Evolutionary conservation across 1,140 invertebrate genomes (phyloP).

Genomic region (Choristoneura fumiferana): DNA sequence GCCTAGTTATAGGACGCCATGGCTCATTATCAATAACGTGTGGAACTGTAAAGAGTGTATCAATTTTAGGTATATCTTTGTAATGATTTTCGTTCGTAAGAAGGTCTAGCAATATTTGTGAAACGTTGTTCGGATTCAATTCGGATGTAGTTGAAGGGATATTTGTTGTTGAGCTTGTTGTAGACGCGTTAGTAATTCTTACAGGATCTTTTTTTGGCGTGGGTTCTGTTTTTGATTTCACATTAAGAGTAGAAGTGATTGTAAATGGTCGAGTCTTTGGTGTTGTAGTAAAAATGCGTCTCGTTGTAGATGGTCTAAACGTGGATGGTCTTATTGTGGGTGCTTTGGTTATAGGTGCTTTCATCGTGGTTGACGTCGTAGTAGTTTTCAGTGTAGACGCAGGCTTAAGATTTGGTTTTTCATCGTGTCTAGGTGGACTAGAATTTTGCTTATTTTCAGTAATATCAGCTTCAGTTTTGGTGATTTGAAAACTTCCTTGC

Average conservation of each 20-base stretch:
- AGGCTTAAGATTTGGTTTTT: conserved; percentile 66
- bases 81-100: conserved; percentile 70
- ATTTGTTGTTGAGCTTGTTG: conserved; percentile 44
- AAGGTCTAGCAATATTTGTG: conserved; percentile 61
- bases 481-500: conserved; percentile 81
- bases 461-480: conserved; percentile 81
- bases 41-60: conserved; percentile 73
- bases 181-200: conserved; percentile 55
- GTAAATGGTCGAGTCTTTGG: conserved; percentile 58
- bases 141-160: conserved; percentile 42
- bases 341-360: conserved; percentile 30
- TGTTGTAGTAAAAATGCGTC: conserved; percentile 46
- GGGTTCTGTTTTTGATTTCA: conserved; percentile 58
- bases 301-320: conserved; percentile 58
- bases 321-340: conserved; percentile 52
- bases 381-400: conserved; percentile 44
- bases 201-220: conserved; percentile 67
- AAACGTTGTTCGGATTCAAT: conserved; percentile 64
- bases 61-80: conserved; percentile 75
- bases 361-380: conserved; percentile 63
- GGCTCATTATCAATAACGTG: conserved; percentile 77
- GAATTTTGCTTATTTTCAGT: conserved; percentile 78
- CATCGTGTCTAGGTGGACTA: conserved; percentile 51
- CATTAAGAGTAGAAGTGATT: conserved; percentile 71
- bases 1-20: conserved; percentile 78